Conservation (phyloP, 2,888 invertebrate genomes). For the Caenorhabditis auriculariae region DNA sequence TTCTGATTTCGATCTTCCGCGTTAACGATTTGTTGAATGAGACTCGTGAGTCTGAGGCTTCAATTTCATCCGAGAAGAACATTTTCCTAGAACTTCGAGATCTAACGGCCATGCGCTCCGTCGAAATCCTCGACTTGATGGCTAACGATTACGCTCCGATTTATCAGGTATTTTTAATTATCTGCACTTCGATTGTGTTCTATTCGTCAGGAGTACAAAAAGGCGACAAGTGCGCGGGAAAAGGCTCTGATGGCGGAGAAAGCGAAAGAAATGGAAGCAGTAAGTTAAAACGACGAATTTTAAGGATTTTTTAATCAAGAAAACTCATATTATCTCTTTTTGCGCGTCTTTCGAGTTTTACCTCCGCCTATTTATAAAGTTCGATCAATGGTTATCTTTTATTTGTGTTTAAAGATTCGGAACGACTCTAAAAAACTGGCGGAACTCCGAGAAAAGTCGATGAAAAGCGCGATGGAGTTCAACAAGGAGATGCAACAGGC, state of each 20-base stretch:
- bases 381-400: not conserved
- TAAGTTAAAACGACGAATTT: constrained; percentile 35
- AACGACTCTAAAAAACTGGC: constrained; percentile 24
- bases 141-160: constrained; percentile 90
- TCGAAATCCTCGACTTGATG: constrained; percentile 91
- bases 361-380: not conserved
- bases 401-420: constrained; percentile 11
- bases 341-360: too few species aligned
- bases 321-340: constrained; percentile 2
- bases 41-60: constrained; percentile 38
- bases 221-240: constrained; percentile 58
- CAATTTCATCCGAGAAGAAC: too few species aligned
- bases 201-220: constrained; percentile 41
- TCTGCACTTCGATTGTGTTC: too few species aligned
- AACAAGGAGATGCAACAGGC: constrained; percentile 23
- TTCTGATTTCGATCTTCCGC: constrained; percentile 74
- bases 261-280: constrained; percentile 65
- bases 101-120: constrained; percentile 52
- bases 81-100: constrained; percentile 54
- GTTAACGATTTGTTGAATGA: constrained; percentile 54
- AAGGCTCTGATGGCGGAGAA: constrained; percentile 64
- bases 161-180: constrained; percentile 75
- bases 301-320: not conserved
- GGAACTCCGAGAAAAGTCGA: constrained; percentile 12
- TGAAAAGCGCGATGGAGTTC: constrained; percentile 18